Evolutionary conservation across 1,140 invertebrate genomes (phyloP).

Genomic region (Penaeus vannamei): DNA sequence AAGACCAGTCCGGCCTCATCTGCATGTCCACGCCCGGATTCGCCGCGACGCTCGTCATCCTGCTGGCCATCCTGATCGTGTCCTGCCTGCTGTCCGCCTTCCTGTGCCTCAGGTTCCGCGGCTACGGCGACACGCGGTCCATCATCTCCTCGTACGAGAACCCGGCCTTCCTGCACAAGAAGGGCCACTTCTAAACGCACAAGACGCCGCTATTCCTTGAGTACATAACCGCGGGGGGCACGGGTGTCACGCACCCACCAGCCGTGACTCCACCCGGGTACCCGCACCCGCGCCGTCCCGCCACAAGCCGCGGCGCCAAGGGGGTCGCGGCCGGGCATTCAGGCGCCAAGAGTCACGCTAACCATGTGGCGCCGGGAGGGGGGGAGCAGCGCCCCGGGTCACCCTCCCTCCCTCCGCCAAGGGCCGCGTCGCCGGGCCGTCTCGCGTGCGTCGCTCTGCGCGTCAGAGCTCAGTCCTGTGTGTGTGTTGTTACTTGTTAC

Average conservation of each 20-base stretch:
- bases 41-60: constrained; percentile 84
- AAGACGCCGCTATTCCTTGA: not conserved
- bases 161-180: constrained; percentile 69
- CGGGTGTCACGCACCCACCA: not conserved
- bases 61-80: constrained; percentile 84
- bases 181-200: constrained; percentile 67
- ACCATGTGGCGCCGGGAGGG: constrained; percentile 26
- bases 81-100: constrained; percentile 88
- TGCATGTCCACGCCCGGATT: constrained; percentile 95
- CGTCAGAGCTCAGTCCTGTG: not conserved
- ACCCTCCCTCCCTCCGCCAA: not conserved
- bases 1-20: constrained; percentile 77
- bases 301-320: constrained; percentile 44
- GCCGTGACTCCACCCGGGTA: not conserved
- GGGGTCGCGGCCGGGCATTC: constrained; percentile 54
- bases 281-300: not conserved
- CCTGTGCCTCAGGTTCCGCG: constrained; percentile 79
- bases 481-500: not conserved
- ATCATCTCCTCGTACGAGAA: constrained; percentile 69
- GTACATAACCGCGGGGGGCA: constrained; percentile 8
- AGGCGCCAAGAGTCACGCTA: constrained; percentile 59
- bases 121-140: constrained; percentile 75
- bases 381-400: constrained; percentile 35
- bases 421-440: constrained; percentile 39
- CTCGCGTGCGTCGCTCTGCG: not conserved